A percentile compares a stretch with the other conserved stretches of the same genome.
Evolutionary conservation across 1,140 invertebrate species (phyloP).

Genomic region (Drosophila nikananu): DNA sequence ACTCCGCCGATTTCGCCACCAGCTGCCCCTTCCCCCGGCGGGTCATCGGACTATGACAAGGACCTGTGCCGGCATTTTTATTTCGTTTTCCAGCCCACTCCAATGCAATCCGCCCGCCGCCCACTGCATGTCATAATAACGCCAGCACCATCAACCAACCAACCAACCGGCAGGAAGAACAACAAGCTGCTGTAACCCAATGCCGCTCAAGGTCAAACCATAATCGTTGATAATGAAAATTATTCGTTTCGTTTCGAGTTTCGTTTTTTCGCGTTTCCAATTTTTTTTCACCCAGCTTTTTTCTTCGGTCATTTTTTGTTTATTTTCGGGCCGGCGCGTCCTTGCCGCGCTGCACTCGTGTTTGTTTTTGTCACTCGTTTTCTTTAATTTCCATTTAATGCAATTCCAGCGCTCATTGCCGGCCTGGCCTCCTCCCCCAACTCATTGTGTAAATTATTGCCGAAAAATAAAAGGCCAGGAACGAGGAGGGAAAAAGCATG

Average conservation of each 20-base stretch:
- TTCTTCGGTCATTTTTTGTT: conserved; percentile 5
- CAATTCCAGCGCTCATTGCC: conserved; percentile 39
- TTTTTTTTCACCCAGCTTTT: background rate
- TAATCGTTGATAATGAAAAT: conserved; percentile 85
- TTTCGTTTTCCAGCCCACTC: conserved; percentile 60
- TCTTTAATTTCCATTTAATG: conserved; percentile 82
- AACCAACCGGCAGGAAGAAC: conserved; percentile 16
- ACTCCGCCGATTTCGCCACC: conserved; percentile 10
- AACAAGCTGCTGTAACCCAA: conserved; percentile 64
- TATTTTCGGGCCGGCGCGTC: conserved; percentile 51
- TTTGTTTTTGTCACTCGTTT: conserved; percentile 78
- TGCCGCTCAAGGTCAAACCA: conserved; percentile 82
- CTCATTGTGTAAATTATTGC: conserved; percentile 75
- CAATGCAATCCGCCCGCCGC: conserved; percentile 46
- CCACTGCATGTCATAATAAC: conserved; percentile 55
- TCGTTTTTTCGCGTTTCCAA: conserved; percentile 25
- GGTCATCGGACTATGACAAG: conserved; percentile 51
- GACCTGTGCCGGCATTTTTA: conserved; percentile 56
- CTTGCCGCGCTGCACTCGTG: conserved; percentile 31
- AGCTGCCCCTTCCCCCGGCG: background rate
- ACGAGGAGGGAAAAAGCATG: conserved; percentile 65
- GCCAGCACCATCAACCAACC: conserved; percentile 17
- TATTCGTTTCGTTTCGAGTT: conserved; percentile 58
- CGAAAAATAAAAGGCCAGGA: conserved; percentile 51
- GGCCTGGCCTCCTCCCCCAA: background rate